Conservation (phyloP, 2,113 vertebrate genomes). For the Chaenocephalus aceratus region DNA sequence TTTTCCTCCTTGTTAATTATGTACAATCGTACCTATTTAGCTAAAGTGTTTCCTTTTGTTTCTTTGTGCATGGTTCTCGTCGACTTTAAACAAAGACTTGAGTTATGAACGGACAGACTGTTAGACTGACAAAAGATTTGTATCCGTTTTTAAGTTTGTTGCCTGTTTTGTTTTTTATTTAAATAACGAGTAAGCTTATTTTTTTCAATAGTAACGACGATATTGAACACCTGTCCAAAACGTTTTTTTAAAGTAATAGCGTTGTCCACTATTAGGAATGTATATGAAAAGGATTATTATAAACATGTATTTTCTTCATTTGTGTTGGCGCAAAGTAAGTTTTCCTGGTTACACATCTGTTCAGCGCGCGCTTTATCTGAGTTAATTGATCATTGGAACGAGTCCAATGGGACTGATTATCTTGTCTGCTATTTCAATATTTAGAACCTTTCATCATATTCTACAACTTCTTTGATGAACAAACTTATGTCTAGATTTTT, state of each 20-base stretch:
- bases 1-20: neutral
- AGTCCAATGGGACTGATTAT: neutral
- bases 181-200: fast-evolving
- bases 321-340: conserved; percentile 35
- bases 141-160: neutral
- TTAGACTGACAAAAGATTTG: neutral
- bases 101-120: neutral
- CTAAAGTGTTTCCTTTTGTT: neutral
- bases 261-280: neutral
- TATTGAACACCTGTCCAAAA: no score
- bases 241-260: neutral
- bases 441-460: no score
- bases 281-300: neutral
- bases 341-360: conserved; percentile 40
- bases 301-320: neutral
- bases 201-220: neutral
- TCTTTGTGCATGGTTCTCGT: conserved; percentile 14
- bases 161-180: neutral
- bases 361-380: neutral
- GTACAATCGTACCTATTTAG: neutral
- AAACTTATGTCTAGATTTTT: no score
- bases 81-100: conserved; percentile 36
- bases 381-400: neutral
- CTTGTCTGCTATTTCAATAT: neutral
- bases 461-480: neutral